These are phyloP conservation scores for Sialis lutaria DNA, from an alignment of 2,888 invertebrate genomes.

Conservation along the genomic window DNA sequence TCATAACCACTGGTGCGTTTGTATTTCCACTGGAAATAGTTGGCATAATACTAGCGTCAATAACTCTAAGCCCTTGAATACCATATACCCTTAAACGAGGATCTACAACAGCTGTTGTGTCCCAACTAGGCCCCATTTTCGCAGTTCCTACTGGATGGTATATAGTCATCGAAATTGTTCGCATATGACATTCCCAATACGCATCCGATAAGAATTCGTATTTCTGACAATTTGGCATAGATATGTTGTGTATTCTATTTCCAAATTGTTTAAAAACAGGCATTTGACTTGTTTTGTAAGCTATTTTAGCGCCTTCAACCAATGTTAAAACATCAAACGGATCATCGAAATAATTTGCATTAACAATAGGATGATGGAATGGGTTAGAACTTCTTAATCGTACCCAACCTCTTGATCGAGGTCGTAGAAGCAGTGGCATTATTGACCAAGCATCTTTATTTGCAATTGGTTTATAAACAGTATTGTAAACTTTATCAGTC, in stretches of 20 bases:
- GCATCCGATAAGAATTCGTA: constrained; percentile 56
- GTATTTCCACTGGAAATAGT: constrained; percentile 79
- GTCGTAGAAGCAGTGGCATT: constrained; percentile 67
- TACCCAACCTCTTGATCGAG: constrained; percentile 62
- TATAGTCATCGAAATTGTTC: constrained; percentile 77
- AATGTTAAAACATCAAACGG: constrained; percentile 58
- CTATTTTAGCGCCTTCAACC: constrained; percentile 72
- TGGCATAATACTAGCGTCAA: constrained; percentile 81
- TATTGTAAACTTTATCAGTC: constrained; percentile 62
- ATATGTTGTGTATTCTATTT: constrained; percentile 53
- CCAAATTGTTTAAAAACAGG: constrained; percentile 67
- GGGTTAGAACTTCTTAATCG: constrained; percentile 65
- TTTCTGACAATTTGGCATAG: constrained; percentile 63
- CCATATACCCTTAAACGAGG: constrained; percentile 62
- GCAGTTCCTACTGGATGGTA: constrained; percentile 80
- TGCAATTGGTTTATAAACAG: constrained; percentile 63
- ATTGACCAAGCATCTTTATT: constrained; percentile 67
- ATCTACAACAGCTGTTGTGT: constrained; percentile 67
- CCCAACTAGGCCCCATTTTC: constrained; percentile 73
- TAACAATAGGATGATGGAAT: constrained; percentile 69
- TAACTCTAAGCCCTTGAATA: constrained; percentile 57
- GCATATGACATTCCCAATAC: constrained; percentile 74
- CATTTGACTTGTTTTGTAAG: constrained; percentile 51
- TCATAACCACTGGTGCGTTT: constrained; percentile 84
- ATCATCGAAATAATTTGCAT: constrained; percentile 84